Percentiles rank a stretch among this genome's conserved stretches.
Evolutionary conservation across 2,797 vertebrate species (phyloP).

Genomic region (Amblyopsis hoosieri): DNA sequence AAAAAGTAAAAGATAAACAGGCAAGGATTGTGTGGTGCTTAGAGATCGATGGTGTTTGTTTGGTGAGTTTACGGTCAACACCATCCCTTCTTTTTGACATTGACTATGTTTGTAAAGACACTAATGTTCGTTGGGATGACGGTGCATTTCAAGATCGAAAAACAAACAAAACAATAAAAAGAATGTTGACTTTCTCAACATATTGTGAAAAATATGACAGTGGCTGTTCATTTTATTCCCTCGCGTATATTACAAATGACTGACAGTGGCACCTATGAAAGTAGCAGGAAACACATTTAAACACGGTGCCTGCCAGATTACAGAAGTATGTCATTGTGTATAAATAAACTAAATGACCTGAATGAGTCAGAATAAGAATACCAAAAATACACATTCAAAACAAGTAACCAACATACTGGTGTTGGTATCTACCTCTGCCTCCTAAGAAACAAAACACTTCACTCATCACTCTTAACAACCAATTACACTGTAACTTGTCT

Average conservation of each 20-base stretch:
- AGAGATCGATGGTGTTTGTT: slow-evolving; percentile 56
- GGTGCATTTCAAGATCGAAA: slow-evolving; percentile 71
- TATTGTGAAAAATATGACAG: slow-evolving; percentile 35
- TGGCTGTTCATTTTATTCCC: slow-evolving; percentile 16
- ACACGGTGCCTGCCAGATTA: no score
- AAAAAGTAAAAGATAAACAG: slow-evolving; percentile 53
- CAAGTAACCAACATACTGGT: background rate
- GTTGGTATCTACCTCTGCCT: background rate
- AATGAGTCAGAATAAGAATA: background rate
- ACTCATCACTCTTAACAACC: no score
- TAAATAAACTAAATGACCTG: no score
- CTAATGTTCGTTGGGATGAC: slow-evolving; percentile 73
- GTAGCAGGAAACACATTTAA: no score
- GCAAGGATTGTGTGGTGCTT: slow-evolving; percentile 63
- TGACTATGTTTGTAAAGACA: slow-evolving; percentile 74
- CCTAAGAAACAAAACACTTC: background rate
- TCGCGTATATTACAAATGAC: background rate
- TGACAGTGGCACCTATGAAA: no score
- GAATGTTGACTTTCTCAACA: slow-evolving; percentile 71
- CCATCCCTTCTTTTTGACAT: slow-evolving; percentile 65
- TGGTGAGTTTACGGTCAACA: slow-evolving; percentile 47
- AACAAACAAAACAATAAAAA: slow-evolving; percentile 61
- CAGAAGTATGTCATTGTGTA: no score
- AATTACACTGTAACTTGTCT: no score
- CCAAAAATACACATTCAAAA: background rate